Evolutionary conservation across 2,113 vertebrate genomes (phyloP).

Genomic region (Neolamprologus cancellatus): DNA sequence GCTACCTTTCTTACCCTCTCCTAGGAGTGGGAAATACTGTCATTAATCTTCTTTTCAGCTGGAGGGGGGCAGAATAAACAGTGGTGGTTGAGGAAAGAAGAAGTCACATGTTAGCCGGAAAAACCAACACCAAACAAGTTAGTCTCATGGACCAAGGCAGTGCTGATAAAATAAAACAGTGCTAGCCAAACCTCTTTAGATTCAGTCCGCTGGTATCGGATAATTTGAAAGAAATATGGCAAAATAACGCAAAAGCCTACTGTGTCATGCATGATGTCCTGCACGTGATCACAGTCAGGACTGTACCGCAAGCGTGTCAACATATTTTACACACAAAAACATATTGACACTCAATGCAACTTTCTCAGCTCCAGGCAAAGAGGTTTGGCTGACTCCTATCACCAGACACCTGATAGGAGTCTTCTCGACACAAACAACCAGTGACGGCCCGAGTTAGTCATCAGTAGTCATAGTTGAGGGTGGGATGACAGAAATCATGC

Average conservation of each 20-base stretch:
- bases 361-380: constrained; percentile 37
- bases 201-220: background rate
- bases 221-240: background rate
- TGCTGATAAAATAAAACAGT: constrained; percentile 4
- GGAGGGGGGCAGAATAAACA: constrained; percentile 57
- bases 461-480: constrained; percentile 1
- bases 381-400: constrained; percentile 66
- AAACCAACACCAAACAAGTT: constrained; percentile 62
- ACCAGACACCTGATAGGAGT: constrained; percentile 33
- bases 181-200: constrained; percentile 64
- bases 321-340: constrained; percentile 23
- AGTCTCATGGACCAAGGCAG: constrained; percentile 55
- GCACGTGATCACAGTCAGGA: background rate
- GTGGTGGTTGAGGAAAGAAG: constrained; percentile 60
- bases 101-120: constrained; percentile 66
- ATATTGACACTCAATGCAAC: background rate
- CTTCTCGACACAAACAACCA: constrained; percentile 30
- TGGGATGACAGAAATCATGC: constrained; percentile 52
- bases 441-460: constrained; percentile 49
- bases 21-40: constrained; percentile 69
- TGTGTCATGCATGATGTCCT: constrained; percentile 27
- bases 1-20: constrained; percentile 72
- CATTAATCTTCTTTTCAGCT: constrained; percentile 72
- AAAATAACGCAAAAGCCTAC: constrained; percentile 5
- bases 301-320: background rate